Percentiles rank a stretch among this genome's conserved stretches.
Conservation (phyloP, 2,888 invertebrate genomes). For the Entomobrya proxima region DNA sequence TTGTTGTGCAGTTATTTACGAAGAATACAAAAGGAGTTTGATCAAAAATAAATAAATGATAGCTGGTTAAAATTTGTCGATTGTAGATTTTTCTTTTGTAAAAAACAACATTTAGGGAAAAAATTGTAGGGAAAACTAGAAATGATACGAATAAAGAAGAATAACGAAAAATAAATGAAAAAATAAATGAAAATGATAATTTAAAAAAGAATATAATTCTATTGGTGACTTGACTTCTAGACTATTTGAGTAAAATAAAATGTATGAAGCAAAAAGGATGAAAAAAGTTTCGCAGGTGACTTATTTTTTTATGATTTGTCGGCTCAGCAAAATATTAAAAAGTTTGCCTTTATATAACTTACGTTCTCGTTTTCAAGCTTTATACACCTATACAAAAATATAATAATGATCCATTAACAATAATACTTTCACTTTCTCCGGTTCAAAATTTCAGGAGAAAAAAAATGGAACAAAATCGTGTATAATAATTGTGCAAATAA, state of each 20-base stretch:
- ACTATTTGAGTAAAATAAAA: neutral
- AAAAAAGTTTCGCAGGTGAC: no score
- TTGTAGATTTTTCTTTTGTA: neutral
- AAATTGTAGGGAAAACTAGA: neutral
- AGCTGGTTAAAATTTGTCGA: neutral
- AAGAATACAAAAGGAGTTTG: neutral
- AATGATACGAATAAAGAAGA: neutral
- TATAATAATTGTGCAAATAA: neutral
- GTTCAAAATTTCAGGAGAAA: conserved; percentile 12
- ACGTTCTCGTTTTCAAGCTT: neutral
- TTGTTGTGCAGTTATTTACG: neutral
- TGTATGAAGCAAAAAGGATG: neutral
- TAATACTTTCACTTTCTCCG: neutral
- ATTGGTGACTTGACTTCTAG: conserved; percentile 29
- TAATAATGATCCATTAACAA: neutral
- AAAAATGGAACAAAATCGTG: conserved; percentile 8
- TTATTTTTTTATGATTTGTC: no score
- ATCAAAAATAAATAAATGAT: neutral
- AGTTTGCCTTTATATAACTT: no score
- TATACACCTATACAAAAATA: conserved; percentile 25
- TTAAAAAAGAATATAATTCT: neutral
- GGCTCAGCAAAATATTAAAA: no score
- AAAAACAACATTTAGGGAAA: neutral
- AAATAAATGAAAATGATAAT: neutral
- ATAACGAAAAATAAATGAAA: conserved; percentile 18